Evolutionary conservation across 2,797 vertebrate genomes (phyloP).

Genomic region (Argyrosomus regius): DNA sequence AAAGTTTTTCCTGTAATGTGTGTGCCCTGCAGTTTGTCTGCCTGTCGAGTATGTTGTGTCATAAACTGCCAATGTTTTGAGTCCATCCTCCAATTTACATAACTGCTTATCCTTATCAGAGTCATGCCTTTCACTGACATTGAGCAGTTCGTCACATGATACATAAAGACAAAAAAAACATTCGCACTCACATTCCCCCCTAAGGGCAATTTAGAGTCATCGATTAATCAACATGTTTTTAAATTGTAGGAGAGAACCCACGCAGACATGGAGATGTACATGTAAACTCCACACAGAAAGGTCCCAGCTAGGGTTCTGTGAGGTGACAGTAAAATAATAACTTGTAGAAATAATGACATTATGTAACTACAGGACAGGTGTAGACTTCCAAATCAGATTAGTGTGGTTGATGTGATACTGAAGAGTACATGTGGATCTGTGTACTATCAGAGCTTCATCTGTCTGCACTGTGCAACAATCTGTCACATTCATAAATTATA

Average conservation of each 20-base stretch:
- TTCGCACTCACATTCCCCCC: no score
- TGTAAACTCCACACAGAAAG: no score
- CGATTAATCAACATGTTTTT: no score
- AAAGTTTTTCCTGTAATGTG: neutral
- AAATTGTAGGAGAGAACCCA: no score
- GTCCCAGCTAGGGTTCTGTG: no score
- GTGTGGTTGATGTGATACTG: neutral
- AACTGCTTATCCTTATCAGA: no score
- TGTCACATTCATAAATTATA: neutral
- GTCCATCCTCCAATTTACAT: no score
- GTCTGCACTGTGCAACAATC: neutral
- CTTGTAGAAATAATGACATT: neutral
- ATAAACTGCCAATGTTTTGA: neutral
- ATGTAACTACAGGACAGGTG: neutral
- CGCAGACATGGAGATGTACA: no score
- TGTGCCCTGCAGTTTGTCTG: neutral
- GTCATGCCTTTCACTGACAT: no score
- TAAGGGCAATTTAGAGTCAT: no score
- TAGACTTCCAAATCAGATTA: neutral
- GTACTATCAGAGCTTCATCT: neutral
- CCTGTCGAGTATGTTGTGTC: neutral
- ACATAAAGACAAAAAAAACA: neutral
- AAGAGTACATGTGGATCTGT: neutral
- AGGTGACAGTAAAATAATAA: no score
- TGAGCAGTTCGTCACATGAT: neutral